A percentile compares a stretch with the other conserved stretches of the same genome.
These are phyloP conservation scores for Acestrorhynchus altus DNA, from an alignment of 2,797 vertebrate genomes.

Conservation along the genomic window DNA sequence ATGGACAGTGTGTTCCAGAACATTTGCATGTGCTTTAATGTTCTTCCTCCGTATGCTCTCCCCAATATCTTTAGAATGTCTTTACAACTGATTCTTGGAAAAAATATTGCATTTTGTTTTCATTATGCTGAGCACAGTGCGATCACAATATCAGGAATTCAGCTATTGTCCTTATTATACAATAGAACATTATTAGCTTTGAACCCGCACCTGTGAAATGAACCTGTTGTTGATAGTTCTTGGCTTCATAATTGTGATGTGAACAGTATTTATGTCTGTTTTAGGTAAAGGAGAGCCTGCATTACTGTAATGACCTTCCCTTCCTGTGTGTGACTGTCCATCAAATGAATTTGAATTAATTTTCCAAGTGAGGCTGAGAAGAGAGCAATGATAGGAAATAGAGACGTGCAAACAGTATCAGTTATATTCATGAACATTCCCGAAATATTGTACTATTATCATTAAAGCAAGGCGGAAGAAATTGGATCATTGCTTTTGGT, in stretches of 20 bases:
- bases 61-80: not conserved
- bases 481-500: constrained; percentile 34
- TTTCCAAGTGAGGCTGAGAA: not conserved
- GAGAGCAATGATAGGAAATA: not conserved
- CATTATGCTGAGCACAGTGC: not conserved
- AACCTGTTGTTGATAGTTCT: not conserved
- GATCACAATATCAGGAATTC: not conserved
- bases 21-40: not conserved
- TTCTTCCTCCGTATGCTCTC: too few species aligned
- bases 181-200: not conserved
- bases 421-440: constrained; percentile 18
- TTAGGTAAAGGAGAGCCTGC: not conserved
- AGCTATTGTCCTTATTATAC: not conserved
- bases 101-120: not conserved
- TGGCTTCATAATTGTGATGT: not conserved
- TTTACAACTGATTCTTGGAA: not conserved
- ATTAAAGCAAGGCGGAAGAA: constrained; percentile 34
- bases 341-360: constrained; percentile 22
- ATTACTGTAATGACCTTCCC: constrained; percentile 13
- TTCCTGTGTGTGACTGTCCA: constrained; percentile 17
- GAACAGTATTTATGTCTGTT: constrained; percentile 21
- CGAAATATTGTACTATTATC: constrained; percentile 36
- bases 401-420: constrained; percentile 3
- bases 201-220: not conserved
- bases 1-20: not conserved